Evolutionary conservation across 2,888 invertebrate genomes (phyloP).

Genomic region (Cataglyphis altisquamis): DNA sequence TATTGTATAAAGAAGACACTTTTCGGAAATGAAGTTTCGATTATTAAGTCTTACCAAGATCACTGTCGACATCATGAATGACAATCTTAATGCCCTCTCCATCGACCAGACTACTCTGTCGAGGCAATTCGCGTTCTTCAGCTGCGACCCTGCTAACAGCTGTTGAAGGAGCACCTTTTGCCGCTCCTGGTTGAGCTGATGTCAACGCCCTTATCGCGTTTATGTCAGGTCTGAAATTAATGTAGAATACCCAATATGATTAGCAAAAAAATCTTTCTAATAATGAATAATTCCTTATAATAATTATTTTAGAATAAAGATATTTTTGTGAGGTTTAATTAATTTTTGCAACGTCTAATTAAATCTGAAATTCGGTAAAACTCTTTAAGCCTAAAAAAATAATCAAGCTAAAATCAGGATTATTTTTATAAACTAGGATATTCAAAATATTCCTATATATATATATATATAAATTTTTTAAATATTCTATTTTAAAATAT

Average conservation of each 20-base stretch:
- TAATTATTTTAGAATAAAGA: not conserved
- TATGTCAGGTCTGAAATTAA: constrained; percentile 90
- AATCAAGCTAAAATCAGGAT: not conserved
- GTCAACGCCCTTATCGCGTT: constrained; percentile 87
- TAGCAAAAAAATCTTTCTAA: not conserved
- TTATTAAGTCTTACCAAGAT: constrained; percentile 81
- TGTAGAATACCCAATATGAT: not conserved
- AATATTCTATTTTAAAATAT: not conserved
- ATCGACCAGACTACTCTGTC: constrained; percentile 95
- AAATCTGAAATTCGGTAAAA: not conserved
- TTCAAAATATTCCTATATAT: not conserved
- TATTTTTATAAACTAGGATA: not conserved
- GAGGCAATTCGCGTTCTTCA: constrained; percentile 89
- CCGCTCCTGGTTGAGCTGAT: constrained; percentile 84
- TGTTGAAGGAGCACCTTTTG: constrained; percentile 86
- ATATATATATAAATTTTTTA: not conserved
- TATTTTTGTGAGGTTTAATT: not conserved
- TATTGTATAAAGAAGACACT: not conserved
- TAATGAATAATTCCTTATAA: not conserved
- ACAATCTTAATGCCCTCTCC: constrained; percentile 97
- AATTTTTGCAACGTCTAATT: not conserved
- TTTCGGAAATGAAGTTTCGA: not conserved
- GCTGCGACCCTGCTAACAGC: constrained; percentile 89
- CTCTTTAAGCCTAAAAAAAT: not conserved
- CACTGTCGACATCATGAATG: constrained; percentile 94